Base-by-base conservation (phyloP, 2,888 invertebrate genomes). In the Morpho helenor region DNA sequence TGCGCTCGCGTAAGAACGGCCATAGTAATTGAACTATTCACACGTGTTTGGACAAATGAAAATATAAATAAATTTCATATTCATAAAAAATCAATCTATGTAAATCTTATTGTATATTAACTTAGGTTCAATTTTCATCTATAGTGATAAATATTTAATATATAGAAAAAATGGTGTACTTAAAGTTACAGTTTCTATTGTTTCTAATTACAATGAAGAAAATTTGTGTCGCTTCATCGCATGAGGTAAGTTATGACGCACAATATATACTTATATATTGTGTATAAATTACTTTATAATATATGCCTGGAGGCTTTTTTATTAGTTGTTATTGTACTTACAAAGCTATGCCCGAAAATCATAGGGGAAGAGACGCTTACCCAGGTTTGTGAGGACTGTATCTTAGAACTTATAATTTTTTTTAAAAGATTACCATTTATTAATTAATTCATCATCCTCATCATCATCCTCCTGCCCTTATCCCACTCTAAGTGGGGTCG, bases 171-270 rank as follows among this genome's bases (percentile, higher is more conserved):
- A 68, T 68, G 67, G 56, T 66, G 59, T 61, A 62, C 47, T 65
- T 69, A 49, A 73, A 70, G 62, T 52, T 62, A 53, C 31, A 49
- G 9, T 60, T 70, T 42, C 59, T 73, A 23, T 40, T 77, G n/a
- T 47, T 73, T 46, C 55, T 76, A 10, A 41, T 70, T 40, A 10
- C 41, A 40, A 40, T 55, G 16, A 44, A 57, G 10, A 51, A 54
- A 9, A 45, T 59, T 49, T 54, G 43, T 40, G 43, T 49, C 45
- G 45, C 58, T 56, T 56, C 52, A 3, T 63, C 72, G 7, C 59
- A 67, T 57, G 74, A 76, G 76, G 80, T 63, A 61, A 61, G 57
- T 22, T 47, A 51, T 48, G 8, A n/a, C 8, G 8, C 43, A 31
- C 31, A 39, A 40, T 40, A 23, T 51, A 16, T 10, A 52, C 31